A percentile compares a stretch with the other conserved stretches of the same genome.
Conservation (phyloP, 2,113 vertebrate species). For the Pterocles orientalis region DNA sequence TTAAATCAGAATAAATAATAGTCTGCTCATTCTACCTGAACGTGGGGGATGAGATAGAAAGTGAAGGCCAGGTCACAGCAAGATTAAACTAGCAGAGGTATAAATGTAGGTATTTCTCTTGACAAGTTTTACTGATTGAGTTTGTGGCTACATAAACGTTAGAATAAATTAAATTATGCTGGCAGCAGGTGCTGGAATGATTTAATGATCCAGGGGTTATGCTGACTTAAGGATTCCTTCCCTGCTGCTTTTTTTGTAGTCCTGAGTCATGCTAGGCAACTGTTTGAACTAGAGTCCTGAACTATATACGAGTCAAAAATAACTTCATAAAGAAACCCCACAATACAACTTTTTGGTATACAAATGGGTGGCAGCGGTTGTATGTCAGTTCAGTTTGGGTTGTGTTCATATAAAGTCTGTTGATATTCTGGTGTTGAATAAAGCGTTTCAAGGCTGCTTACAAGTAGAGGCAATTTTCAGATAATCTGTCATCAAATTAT, state of each 20-base stretch:
- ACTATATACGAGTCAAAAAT: background rate
- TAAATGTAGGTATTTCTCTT: background rate
- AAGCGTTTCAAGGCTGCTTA: background rate
- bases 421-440: background rate
- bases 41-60: background rate
- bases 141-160: background rate
- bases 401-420: background rate
- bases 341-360: background rate
- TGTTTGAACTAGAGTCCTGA: background rate
- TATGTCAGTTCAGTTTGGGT: background rate
- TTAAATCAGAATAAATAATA: background rate
- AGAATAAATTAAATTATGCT: background rate
- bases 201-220: background rate
- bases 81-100: background rate
- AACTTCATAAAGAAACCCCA: background rate
- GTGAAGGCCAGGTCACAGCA: background rate
- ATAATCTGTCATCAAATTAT: background rate
- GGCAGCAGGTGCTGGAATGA: background rate
- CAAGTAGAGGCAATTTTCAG: background rate
- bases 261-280: background rate
- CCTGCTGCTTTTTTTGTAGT: background rate
- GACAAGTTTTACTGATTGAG: background rate
- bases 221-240: background rate
- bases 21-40: background rate
- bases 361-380: background rate